Evolutionary conservation across 2,888 invertebrate species (phyloP), one percentile per base, ranked within the genome.

Genomic region (Acleris sparsana): DNA sequence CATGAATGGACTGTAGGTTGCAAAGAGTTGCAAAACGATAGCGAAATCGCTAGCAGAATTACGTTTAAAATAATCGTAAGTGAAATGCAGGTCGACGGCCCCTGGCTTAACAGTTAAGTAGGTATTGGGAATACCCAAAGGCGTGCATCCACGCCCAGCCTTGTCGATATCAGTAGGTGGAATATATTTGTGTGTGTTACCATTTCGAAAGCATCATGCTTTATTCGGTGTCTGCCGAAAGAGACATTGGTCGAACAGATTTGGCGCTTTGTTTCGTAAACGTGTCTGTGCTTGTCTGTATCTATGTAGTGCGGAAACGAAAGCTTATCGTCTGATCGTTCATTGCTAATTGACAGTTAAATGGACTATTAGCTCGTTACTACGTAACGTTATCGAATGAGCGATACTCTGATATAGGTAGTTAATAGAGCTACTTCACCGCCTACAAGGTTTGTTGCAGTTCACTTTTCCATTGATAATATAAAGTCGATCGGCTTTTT

Each of bases 1-100:
- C 79, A 86, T 89, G 89, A 90, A 88, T 89, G 88, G 85, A 80
- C 81, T 78, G 87, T 88, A 86, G 88, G 89, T 87, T 89, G 17
- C 43, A 11, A 49, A 52, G 56, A 57, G 56, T 66, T 66, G 66
- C 66, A 66, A 57, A 66, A 66, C 62, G 56, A 62, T 62, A 62
- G 61, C 62, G 61, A 66, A 66, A 66, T 61, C 66, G 66, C 61
- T 62, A 62, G 61, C 66, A 46, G 49, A 59, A 33, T 48, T 44
- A 18, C 39, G 46, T 46, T 46, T 7, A 46, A 17, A 44, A 57
- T 62, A 46, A 62, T 66, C 44, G 66, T 56, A 51, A 63, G 52
- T 55, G 13, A 62, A 53, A 62, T 53, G 16, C 51, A 39, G 61
- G 61, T 66, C 66, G 49, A 49, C 49, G 65, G 53, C 60, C 60